Base-by-base conservation (phyloP, 2,797 vertebrate genomes). In the Enoplosus armatus region DNA sequence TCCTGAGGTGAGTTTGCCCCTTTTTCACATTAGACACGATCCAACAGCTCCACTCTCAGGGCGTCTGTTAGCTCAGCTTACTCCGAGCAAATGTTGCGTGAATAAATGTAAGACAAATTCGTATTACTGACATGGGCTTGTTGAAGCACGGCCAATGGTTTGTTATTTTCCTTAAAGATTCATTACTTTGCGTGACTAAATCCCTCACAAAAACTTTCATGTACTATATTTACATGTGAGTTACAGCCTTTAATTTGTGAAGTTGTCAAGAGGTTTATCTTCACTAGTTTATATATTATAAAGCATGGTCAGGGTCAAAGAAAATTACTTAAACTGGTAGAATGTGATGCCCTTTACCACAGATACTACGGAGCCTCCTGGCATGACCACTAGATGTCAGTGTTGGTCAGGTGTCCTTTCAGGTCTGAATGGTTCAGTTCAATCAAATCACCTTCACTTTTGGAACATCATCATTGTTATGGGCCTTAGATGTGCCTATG, bases 301-400 rank as follows among this genome's bases (percentile, higher is more conserved):
- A 43, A 64, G 16, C 33, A 15, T 22, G 1, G 1, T 63, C 33
- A 22, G n/a, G 53, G 29, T 65, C 18, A 24, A 64, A 55, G 18
- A 16, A 8, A 24, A 24, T 20, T 10, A 58, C 12, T 12, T 26
- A 16, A 18, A 24, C 16, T 24, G 45, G 37, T 39, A 66, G 29
- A 45, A 37, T 53, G 1, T 8, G 35, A 58, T 26, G 35, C 1
- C 8, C 33, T 15, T 39, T 9, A 15, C 5, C 12, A 3, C 29
- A 29, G 18, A 67, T 24, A 51, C 26, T 37, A 6, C 58, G 48
- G 56, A 15, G 2, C 22, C 85, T 72, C 73, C 55, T 41, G 22
- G 1, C 89, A 72, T 83, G 58, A 47, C 89, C 93, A 93, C 91
- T 81, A 33, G 92, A 83, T 87, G 93, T 79, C 94, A 90, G 79